These are phyloP conservation scores for Zaprionus capensis DNA, from an alignment of 1,140 invertebrate genomes.

Conservation along the genomic window DNA sequence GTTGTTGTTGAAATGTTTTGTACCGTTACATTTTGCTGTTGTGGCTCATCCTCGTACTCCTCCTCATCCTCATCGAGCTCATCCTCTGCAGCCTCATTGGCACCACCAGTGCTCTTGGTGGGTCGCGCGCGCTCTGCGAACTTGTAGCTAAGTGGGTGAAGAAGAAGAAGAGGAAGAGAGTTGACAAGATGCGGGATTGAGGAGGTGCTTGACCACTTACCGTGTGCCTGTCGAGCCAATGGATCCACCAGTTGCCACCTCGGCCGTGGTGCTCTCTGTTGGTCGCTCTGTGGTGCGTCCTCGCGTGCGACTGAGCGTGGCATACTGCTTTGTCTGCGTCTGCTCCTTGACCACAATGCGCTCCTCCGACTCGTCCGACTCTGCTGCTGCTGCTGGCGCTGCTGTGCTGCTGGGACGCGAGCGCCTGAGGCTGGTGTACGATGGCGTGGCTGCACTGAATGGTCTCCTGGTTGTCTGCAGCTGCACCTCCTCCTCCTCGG, in stretches of 20 bases:
- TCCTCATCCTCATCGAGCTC: slow-evolving; percentile 49
- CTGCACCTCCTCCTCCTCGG: slow-evolving; percentile 72
- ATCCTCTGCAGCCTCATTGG: slow-evolving; percentile 25
- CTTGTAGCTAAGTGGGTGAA: slow-evolving; percentile 62
- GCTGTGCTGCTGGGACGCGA: slow-evolving; percentile 85
- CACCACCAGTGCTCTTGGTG: slow-evolving; percentile 46
- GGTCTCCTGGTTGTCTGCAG: slow-evolving; percentile 47
- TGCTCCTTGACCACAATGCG: slow-evolving; percentile 60
- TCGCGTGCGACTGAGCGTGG: slow-evolving; percentile 61
- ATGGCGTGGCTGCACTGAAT: slow-evolving; percentile 81
- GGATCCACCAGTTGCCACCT: slow-evolving; percentile 30
- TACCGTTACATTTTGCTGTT: slow-evolving; percentile 79
- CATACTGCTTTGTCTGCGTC: slow-evolving; percentile 61
- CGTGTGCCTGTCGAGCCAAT: slow-evolving; percentile 62
- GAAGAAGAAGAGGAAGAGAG: not conserved
- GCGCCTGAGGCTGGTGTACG: slow-evolving; percentile 89
- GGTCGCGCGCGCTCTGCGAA: slow-evolving; percentile 70
- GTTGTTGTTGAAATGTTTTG: slow-evolving; percentile 61
- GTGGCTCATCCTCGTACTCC: slow-evolving; percentile 67
- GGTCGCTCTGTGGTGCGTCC: slow-evolving; percentile 45
- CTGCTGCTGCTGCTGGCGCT: slow-evolving; percentile 53
- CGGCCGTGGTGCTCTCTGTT: slow-evolving; percentile 21
- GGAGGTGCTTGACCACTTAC: slow-evolving; percentile 25
- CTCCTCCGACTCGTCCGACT: slow-evolving; percentile 61
- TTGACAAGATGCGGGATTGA: not conserved